A percentile compares a stretch with the other conserved stretches of the same genome.
phyloP scores from a whole-genome alignment of 2,113 vertebrate species.

The crab-eating macaque (Macaca fascicularis) region DNA sequence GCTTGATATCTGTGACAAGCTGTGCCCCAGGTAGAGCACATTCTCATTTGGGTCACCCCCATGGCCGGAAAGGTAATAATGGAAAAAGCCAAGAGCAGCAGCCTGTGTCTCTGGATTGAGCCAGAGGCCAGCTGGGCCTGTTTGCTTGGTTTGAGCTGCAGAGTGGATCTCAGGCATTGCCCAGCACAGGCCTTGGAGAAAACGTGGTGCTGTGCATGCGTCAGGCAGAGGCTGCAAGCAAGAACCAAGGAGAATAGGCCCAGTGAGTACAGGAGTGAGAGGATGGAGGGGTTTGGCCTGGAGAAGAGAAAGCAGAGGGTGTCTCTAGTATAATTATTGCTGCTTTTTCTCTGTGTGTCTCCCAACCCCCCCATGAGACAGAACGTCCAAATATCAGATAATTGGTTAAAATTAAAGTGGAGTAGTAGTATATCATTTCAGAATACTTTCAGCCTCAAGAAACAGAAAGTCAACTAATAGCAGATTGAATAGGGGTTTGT shows the following conservation, averaged over 20 bases:
- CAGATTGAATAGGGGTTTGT: background rate
- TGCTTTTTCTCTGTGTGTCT: background rate
- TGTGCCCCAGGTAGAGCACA: too few relatives aligned
- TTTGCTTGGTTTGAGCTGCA: background rate
- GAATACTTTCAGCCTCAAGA: background rate
- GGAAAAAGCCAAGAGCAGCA: background rate
- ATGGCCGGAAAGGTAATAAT: fast-evolving
- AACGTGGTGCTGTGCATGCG: too few relatives aligned
- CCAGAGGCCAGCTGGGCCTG: background rate
- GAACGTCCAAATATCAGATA: background rate
- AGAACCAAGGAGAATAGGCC: background rate
- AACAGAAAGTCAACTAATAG: background rate
- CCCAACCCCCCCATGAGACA: background rate
- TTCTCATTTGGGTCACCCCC: background rate
- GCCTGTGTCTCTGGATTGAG: fast-evolving
- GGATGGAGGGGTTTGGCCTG: background rate
- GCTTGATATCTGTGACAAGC: too few relatives aligned
- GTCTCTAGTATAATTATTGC: background rate
- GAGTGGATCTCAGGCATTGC: too few relatives aligned
- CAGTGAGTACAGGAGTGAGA: too few relatives aligned
- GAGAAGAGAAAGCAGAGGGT: background rate
- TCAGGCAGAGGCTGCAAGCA: background rate
- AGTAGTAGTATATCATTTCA: background rate
- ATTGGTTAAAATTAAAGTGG: background rate
- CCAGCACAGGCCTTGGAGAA: background rate